These are phyloP conservation scores for Gallinago media DNA, from an alignment of 2,113 vertebrate species.

Conservation along the genomic window DNA sequence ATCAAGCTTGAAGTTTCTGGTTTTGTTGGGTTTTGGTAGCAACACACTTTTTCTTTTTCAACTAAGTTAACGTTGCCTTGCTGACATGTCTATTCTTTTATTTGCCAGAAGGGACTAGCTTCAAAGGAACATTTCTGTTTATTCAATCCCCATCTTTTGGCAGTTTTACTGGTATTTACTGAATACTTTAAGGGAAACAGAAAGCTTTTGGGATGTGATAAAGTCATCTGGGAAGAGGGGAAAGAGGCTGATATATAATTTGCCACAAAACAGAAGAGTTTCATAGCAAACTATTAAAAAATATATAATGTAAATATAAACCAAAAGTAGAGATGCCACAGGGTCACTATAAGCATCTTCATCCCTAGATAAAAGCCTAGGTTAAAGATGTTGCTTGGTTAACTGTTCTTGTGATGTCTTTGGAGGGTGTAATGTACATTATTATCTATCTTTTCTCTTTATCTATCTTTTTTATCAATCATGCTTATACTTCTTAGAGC, in stretches of 20 bases:
- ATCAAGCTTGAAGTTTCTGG: background rate
- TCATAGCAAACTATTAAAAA: background rate
- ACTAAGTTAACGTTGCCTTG: background rate
- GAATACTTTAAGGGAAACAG: background rate
- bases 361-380: background rate
- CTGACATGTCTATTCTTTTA: conserved; percentile 29
- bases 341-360: background rate
- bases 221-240: background rate
- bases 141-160: background rate
- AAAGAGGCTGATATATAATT: background rate
- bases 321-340: background rate
- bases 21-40: background rate
- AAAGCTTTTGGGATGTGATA: background rate
- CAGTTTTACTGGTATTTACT: conserved; percentile 38
- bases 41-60: background rate
- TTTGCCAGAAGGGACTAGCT: conserved; percentile 30
- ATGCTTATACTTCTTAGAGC: background rate
- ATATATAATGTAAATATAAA: background rate
- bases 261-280: background rate
- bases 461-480: background rate
- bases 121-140: conserved; percentile 38
- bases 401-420: background rate
- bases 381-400: background rate
- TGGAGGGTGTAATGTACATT: background rate
- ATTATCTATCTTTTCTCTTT: background rate